These are phyloP conservation scores for Thrips palmi DNA, from an alignment of 1,140 invertebrate genomes.

Conservation along the genomic window DNA sequence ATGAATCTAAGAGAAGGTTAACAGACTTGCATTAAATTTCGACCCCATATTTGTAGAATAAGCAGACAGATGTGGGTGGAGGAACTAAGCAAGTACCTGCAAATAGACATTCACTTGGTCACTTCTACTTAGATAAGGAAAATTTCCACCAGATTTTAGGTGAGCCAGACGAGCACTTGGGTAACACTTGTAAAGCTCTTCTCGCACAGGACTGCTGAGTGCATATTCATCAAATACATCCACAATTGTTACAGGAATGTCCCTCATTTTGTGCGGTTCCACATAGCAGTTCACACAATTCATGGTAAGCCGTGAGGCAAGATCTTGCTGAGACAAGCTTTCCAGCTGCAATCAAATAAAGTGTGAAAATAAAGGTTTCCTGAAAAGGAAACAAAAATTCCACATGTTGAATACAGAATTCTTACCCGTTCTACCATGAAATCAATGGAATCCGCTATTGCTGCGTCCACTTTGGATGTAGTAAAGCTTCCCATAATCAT, in stretches of 20 bases:
- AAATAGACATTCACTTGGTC: constrained; percentile 83
- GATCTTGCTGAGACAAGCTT: constrained; percentile 57
- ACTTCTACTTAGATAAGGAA: constrained; percentile 74
- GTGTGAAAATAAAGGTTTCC: constrained; percentile 7
- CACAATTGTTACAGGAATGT: constrained; percentile 60
- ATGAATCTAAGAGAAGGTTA: no score
- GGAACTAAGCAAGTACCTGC: constrained; percentile 49
- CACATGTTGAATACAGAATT: no score
- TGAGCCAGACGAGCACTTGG: constrained; percentile 74
- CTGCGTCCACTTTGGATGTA: constrained; percentile 44
- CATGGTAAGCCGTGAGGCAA: constrained; percentile 71
- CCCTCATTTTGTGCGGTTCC: constrained; percentile 49
- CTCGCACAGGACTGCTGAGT: constrained; percentile 47
- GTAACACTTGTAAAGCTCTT: constrained; percentile 76
- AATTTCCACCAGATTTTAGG: constrained; percentile 77
- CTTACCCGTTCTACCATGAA: constrained; percentile 81
- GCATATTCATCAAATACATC: constrained; percentile 87
- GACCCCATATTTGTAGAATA: no score
- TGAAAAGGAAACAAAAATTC: constrained; percentile 10
- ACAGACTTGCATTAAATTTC: no score
- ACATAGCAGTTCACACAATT: constrained; percentile 71
- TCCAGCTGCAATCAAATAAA: constrained; percentile 44
- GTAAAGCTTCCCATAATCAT: constrained; percentile 81
- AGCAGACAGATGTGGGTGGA: no score
- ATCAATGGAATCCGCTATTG: constrained; percentile 70